Conservation (phyloP, 2,113 vertebrate species). For the Callipepla squamata region DNA sequence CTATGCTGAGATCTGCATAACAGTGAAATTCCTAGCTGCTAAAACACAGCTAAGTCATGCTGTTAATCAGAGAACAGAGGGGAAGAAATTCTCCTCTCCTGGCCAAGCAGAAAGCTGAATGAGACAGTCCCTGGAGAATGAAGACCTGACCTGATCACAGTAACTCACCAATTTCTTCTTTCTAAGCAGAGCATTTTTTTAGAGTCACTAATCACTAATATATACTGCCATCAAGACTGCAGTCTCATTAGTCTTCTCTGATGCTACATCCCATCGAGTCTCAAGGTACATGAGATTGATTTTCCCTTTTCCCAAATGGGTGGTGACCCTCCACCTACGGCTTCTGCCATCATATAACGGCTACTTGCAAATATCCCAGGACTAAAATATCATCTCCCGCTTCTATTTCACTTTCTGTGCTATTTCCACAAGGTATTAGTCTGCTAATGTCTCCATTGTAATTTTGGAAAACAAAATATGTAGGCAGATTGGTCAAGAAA, state of each 20-base stretch:
- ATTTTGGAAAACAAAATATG: constrained; percentile 31
- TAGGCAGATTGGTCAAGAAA: constrained; percentile 13
- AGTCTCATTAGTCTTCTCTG: constrained; percentile 23
- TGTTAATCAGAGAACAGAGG: neutral
- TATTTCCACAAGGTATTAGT: neutral
- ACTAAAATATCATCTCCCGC: neutral
- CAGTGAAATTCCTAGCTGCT: neutral
- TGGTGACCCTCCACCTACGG: neutral
- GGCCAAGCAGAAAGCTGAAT: neutral
- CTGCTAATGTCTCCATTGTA: neutral
- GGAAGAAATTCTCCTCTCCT: neutral
- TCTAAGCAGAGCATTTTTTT: neutral
- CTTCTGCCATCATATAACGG: accelerated
- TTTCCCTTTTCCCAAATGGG: neutral
- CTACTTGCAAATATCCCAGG: neutral
- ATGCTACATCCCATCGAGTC: neutral
- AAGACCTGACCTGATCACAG: neutral
- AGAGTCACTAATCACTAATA: constrained; percentile 10
- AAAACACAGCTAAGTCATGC: neutral
- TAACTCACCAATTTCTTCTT: neutral
- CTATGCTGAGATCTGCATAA: neutral
- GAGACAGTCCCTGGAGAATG: neutral
- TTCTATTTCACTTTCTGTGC: neutral
- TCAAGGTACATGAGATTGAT: neutral
- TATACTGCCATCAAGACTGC: neutral